Base-by-base conservation (phyloP, 2,113 vertebrate species). In the Phasianus colchicus region DNA sequence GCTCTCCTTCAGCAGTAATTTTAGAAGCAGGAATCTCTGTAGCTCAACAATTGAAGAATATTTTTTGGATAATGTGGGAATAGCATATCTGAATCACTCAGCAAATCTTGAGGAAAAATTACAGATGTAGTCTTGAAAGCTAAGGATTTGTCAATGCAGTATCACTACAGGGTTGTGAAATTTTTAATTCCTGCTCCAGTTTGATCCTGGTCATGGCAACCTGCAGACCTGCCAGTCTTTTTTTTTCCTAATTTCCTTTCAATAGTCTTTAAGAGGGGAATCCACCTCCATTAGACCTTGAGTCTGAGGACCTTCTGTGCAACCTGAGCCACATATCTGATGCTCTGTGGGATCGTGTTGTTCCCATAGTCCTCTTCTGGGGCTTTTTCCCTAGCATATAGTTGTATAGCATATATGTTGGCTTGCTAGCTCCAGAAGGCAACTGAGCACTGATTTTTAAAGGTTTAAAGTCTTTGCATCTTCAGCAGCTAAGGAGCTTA, bases 401-500 rank as follows among this genome's bases (percentile, higher is more conserved):
- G 27, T 92, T 54, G 29, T 16, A 54, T 29, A 16, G 25, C 14
- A 16, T 12, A 29, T 54, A 15, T 54, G 25, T 14, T 84, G 86
- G 81, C 42, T 88, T 83, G 24, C 71, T 71, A 47, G 50, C 38
- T 95, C 50, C 55, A 74, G 57, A 88, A 87, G 60, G 42, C 55
- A 88, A 38, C 29, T 83, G 69, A 92, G 45, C 48, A 57, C 50
- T 91, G 42, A 74, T 38, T 91, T 93, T 89, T 77, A 73, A 84
- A 89, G 48, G 13, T 93, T 93, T 91, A 85, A 83, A 89, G 71
- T 87, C 75, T 91, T 92, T 92, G 71, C 87, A 89, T 67, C 90
- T 96, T 93, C 30, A 78, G n/a, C 5, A 2, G n/a, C 77, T 96
- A 81, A 95, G 80, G 29, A 93, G 90, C 83, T 96, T 96, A 86